These are phyloP conservation scores for Lordiphosa clarofinis DNA, from an alignment of 1,140 invertebrate species.

Conservation along the genomic window DNA sequence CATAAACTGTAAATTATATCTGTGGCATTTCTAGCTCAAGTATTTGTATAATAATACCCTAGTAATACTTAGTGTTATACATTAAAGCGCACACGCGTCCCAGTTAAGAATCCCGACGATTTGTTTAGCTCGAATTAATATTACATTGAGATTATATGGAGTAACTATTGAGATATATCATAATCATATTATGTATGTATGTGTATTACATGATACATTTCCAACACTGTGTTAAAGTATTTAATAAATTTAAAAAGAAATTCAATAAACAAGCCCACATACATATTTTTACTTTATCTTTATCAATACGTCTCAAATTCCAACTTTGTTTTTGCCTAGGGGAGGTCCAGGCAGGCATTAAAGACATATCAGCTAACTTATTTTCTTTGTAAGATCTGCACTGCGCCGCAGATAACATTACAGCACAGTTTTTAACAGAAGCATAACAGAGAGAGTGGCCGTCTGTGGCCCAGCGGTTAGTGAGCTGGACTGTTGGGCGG, in stretches of 20 bases:
- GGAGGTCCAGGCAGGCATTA: too few species aligned
- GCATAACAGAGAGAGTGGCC: too few species aligned
- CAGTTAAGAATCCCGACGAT: conserved; percentile 60
- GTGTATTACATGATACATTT: conserved; percentile 72
- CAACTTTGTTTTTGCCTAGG: too few species aligned
- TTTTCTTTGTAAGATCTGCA: too few species aligned
- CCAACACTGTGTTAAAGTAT: conserved; percentile 78
- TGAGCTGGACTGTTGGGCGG: too few species aligned
- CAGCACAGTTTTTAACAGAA: too few species aligned
- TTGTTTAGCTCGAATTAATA: conserved; percentile 64
- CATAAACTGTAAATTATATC: conserved; percentile 50
- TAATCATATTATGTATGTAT: conserved; percentile 32
- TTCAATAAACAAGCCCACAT: conserved; percentile 38
- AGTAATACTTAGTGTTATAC: conserved; percentile 18
- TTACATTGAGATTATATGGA: conserved; percentile 54
- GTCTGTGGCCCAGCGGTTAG: too few species aligned
- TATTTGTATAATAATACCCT: conserved; percentile 55
- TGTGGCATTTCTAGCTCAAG: conserved; percentile 46
- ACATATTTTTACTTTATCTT: too few species aligned
- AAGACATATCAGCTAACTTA: too few species aligned
- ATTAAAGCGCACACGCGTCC: conserved; percentile 10
- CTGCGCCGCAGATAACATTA: too few species aligned
- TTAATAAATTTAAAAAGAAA: conserved; percentile 69
- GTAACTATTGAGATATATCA: conserved; percentile 39
- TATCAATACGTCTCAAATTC: too few species aligned